Percentiles rank a stretch among this genome's conserved stretches.
Evolutionary conservation across 53 echinoderm and acorn worm genomes (phyloP).

Genomic region (Arbacia lixula): DNA sequence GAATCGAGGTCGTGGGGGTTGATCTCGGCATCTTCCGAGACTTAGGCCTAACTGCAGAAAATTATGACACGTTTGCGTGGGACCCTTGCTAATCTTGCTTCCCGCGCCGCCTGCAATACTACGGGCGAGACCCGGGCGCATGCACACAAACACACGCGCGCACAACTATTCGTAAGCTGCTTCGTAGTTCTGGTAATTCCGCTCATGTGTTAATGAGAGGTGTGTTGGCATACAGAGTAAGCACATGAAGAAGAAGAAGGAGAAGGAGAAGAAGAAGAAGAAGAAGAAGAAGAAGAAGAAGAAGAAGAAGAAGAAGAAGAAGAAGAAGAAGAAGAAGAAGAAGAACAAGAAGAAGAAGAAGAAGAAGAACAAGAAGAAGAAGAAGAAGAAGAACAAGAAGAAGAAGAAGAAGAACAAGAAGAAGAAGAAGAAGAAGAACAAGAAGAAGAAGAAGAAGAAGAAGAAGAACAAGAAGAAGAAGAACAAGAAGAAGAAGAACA

Average conservation of each 20-base stretch:
- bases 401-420: conserved; percentile 9
- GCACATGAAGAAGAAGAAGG: neutral
- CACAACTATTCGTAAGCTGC: too few relatives aligned
- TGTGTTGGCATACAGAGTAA: neutral
- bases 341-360: neutral
- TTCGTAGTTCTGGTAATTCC: too few relatives aligned
- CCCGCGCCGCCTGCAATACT: too few relatives aligned
- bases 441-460: conserved; percentile 1
- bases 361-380: neutral
- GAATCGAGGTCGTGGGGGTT: conserved; percentile 32
- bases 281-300: conserved; percentile 1
- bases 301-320: conserved; percentile 6
- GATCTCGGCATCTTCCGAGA: neutral
- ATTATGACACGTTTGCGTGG: too few relatives aligned
- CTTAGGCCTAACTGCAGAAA: too few relatives aligned
- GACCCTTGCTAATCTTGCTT: too few relatives aligned
- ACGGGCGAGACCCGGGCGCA: too few relatives aligned
- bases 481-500: conserved; percentile 4
- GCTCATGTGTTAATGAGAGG: too few relatives aligned
- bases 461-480: conserved; percentile 2
- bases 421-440: neutral
- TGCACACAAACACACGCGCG: too few relatives aligned
- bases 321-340: conserved; percentile 6
- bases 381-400: neutral
- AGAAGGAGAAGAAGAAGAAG: neutral